Percentiles rank a stretch among this genome's conserved stretches.
phyloP scores from a whole-genome alignment of 2,888 invertebrate genomes.

The Leptinotarsa peninsularis region DNA sequence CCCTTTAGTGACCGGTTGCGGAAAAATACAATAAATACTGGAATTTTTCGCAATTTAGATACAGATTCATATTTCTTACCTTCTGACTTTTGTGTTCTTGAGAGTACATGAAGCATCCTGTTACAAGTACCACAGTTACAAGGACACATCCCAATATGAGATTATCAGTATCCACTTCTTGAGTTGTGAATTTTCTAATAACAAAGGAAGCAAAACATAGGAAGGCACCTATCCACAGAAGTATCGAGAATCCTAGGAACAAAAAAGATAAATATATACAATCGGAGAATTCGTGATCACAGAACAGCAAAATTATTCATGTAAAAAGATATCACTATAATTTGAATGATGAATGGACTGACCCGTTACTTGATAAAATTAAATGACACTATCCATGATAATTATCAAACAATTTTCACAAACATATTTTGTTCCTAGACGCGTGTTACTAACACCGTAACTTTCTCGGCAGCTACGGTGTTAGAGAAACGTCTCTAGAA shows the following conservation, averaged over 20 bases:
- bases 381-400: too few relatives aligned
- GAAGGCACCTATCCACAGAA: slow-evolving; percentile 83
- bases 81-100: slow-evolving; percentile 78
- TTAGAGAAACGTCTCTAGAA: too few relatives aligned
- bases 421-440: too few relatives aligned
- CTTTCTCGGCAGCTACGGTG: too few relatives aligned
- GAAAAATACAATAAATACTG: too few relatives aligned
- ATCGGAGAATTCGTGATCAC: not conserved
- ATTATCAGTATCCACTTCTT: slow-evolving; percentile 68
- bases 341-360: too few relatives aligned
- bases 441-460: too few relatives aligned
- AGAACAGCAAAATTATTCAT: not conserved
- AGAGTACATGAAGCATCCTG: slow-evolving; percentile 80
- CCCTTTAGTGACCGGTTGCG: too few relatives aligned
- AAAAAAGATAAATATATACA: not conserved
- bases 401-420: too few relatives aligned
- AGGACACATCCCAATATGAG: slow-evolving; percentile 75
- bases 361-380: too few relatives aligned
- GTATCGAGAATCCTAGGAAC: slow-evolving; percentile 79
- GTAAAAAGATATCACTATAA: too few relatives aligned
- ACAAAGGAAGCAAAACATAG: slow-evolving; percentile 76
- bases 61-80: slow-evolving; percentile 46
- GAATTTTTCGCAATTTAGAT: too few relatives aligned
- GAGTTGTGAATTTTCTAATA: slow-evolving; percentile 60
- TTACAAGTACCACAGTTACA: slow-evolving; percentile 75